A percentile compares a stretch with the other conserved stretches of the same genome.
Evolutionary conservation across 2,888 invertebrate genomes (phyloP).

Genomic region (Strigamia transsilvanica): DNA sequence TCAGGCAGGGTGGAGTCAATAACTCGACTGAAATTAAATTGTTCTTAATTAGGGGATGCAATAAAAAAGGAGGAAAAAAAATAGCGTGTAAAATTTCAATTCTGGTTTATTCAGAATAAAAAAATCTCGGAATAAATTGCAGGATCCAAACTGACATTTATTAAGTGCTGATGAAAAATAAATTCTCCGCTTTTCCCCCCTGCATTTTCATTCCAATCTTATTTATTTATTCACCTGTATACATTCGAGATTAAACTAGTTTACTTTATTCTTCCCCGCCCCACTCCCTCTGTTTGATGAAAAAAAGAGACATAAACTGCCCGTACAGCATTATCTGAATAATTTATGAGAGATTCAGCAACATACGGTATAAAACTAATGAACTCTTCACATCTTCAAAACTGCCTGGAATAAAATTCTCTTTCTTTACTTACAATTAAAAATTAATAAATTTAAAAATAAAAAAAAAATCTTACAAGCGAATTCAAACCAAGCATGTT

Average conservation of each 20-base stretch:
- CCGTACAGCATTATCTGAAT: background rate
- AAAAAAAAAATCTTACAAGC: background rate
- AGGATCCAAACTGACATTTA: background rate
- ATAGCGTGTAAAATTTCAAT: background rate
- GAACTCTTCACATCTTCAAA: background rate
- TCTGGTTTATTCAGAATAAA: background rate
- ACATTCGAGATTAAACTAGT: slow-evolving; percentile 11
- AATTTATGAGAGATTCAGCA: slow-evolving; percentile 15
- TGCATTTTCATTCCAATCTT: background rate
- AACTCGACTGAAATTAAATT: slow-evolving; percentile 41
- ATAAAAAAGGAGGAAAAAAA: background rate
- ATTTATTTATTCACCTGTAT: slow-evolving; percentile 6
- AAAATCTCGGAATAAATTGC: background rate
- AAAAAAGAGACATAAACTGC: background rate
- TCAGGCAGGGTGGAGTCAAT: slow-evolving; percentile 30
- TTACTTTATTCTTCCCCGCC: background rate
- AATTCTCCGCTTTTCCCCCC: background rate
- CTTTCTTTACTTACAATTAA: background rate
- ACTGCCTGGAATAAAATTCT: background rate
- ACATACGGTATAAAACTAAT: background rate
- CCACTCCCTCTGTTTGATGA: too few species aligned
- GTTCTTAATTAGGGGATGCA: background rate
- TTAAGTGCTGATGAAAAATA: slow-evolving; percentile 14
- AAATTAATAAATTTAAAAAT: background rate
- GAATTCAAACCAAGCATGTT: background rate